Evolutionary conservation across 2,888 invertebrate genomes (phyloP).

Genomic region (Acanthopleura granulata): DNA sequence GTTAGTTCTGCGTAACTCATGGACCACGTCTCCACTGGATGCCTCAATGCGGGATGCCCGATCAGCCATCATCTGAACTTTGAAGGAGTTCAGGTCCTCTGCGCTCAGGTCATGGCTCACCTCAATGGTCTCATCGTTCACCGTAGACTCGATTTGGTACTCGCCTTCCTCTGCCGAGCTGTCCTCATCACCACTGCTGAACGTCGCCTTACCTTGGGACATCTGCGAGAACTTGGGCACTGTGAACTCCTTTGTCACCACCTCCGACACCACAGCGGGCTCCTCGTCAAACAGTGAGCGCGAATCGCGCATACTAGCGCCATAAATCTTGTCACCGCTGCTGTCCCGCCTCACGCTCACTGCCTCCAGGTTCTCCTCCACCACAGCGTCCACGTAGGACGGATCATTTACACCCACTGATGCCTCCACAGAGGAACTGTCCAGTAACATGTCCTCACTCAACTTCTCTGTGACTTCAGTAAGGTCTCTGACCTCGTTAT

Average conservation of each 20-base stretch:
- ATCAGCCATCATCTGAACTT: background rate
- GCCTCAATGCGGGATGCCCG: background rate
- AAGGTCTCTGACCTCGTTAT: conserved; percentile 23
- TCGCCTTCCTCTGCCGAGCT: conserved; percentile 16
- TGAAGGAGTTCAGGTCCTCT: background rate
- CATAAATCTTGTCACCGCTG: background rate
- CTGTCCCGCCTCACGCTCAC: background rate
- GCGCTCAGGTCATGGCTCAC: background rate
- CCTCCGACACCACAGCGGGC: background rate
- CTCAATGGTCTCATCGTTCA: background rate
- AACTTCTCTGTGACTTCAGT: conserved; percentile 17
- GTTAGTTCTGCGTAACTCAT: background rate
- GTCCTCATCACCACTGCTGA: background rate
- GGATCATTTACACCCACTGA: background rate
- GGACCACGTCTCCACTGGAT: background rate
- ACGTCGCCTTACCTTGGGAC: background rate
- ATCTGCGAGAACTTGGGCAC: background rate
- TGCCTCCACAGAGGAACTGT: conserved; percentile 10
- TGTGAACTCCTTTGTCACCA: background rate
- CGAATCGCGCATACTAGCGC: background rate
- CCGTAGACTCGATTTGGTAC: background rate
- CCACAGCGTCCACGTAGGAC: background rate
- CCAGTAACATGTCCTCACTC: background rate
- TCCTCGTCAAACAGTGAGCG: background rate
- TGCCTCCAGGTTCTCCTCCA: conserved; percentile 1